Percentiles rank a stretch among this genome's conserved stretches.
Conservation (phyloP, 2,888 invertebrate species). For the Drosophila subsilvestris region DNA sequence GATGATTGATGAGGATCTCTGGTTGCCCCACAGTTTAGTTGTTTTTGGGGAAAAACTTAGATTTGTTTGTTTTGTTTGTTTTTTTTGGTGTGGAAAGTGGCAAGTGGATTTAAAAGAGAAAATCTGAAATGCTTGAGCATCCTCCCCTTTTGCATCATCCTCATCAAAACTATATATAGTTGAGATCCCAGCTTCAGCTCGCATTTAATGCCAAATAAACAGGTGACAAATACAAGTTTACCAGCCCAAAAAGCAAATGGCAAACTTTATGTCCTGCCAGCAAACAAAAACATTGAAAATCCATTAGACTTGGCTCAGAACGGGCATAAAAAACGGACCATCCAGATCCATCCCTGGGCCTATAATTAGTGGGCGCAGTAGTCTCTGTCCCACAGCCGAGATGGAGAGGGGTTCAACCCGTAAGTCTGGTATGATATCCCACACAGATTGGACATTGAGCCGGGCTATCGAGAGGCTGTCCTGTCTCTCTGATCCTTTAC, state of each 20-base stretch:
- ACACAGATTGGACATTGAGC: constrained; percentile 47
- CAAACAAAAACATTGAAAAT: constrained; percentile 65
- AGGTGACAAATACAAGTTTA: constrained; percentile 34
- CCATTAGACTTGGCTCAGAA: constrained; percentile 53
- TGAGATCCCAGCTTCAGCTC: neutral
- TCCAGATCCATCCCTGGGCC: constrained; percentile 30
- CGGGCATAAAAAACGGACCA: constrained; percentile 22
- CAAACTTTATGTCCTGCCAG: constrained; percentile 30
- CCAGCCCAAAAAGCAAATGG: neutral
- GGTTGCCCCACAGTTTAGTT: constrained; percentile 14
- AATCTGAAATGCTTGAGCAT: neutral
- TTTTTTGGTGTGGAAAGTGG: neutral
- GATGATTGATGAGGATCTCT: constrained; percentile 41
- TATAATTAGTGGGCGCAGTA: constrained; percentile 70
- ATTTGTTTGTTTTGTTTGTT: neutral
- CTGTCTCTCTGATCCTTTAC: constrained; percentile 21
- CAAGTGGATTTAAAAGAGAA: neutral
- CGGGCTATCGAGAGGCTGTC: constrained; percentile 37
- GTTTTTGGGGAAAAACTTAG: neutral
- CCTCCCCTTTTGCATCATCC: neutral
- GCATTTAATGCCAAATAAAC: constrained; percentile 14
- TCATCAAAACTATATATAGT: constrained; percentile 2
- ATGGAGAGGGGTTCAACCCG: constrained; percentile 11
- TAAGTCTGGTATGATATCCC: constrained; percentile 13
- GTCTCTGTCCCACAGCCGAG: constrained; percentile 23